Evolutionary conservation across 37 sponge, comb jelly and placozoan species (phyloP).

Genomic region (Agelas oroides): DNA sequence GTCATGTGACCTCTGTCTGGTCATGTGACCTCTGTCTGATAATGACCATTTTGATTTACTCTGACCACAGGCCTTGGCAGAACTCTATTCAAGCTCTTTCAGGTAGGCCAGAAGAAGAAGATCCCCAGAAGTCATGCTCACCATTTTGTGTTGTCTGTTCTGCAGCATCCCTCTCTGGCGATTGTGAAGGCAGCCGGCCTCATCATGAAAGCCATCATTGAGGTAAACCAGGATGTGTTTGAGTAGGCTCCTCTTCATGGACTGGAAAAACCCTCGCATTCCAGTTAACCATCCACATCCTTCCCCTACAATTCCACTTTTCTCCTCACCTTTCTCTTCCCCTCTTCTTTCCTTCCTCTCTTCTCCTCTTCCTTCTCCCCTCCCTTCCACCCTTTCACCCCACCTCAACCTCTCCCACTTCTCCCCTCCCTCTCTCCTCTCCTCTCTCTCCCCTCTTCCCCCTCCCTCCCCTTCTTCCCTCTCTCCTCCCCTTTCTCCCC

Average conservation of each 20-base stretch:
- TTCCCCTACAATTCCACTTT: background rate
- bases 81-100: conserved; percentile 91
- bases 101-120: background rate
- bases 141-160: background rate
- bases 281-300: background rate
- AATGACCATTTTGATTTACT: background rate
- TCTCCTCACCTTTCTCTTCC: background rate
- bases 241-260: too few species aligned
- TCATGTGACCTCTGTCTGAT: background rate
- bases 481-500: background rate
- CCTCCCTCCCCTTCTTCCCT: background rate
- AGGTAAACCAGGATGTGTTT: too few species aligned
- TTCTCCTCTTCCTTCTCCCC: too few species aligned
- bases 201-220: conserved; percentile 97
- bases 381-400: background rate
- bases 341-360: too few species aligned
- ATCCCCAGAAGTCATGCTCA: background rate
- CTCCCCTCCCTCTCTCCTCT: too few species aligned
- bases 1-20: background rate
- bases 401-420: background rate
- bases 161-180: conserved; percentile 90
- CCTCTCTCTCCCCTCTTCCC: too few species aligned
- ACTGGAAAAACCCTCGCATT: too few species aligned
- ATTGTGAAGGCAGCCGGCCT: conserved; percentile 99
- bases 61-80: conserved; percentile 72